Base-by-base conservation (phyloP, 1,140 invertebrate species). In the Temnothorax longispinosus region DNA sequence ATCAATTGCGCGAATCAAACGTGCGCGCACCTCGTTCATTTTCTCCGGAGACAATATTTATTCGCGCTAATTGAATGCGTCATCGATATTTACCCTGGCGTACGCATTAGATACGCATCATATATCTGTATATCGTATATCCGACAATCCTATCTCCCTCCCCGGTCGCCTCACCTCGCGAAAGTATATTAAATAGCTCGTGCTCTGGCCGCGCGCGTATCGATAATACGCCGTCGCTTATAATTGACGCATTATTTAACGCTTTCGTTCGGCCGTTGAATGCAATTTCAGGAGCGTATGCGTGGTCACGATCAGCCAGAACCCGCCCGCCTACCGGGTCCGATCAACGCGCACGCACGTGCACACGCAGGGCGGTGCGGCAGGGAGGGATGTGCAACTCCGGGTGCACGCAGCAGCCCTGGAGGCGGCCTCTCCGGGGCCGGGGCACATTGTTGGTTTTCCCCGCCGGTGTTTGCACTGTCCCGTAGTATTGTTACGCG, bases 401-500 rank as follows among this genome's bases (percentile, higher is more conserved):
- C 58, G 54, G 27, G 13, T 72, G 52, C 47, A 72, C 15, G 27
- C 38, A 32, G 85, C 77, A 74, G 41, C 47, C 72, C 60, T 71
- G 47, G 54, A 72, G 64, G 82, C 64, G 32, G 18, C n/a, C 56
- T 78, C 81, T 86, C 81, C 85, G 84, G 85, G 85, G 44, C 69
- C 72, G 62, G 58, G 41, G 87, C 85, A 75, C 80, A 92, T 92
- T 93, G 92, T 93, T 93, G 91, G 84, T 92, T 93, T 92, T 93
- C 89, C 86, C 89, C 72, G 76, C 67, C 60, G 81, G 65, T 90
- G 89, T 90, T 90, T 90, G 89, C 86, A 90, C 74, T 90, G 86
- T 84, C 69, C 67, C 71, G 69, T 76, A 75, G 89, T 74, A 90
- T 90, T 90, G 89, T 90, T 86, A 86, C 76, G 62, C 69, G 69